Conservation (phyloP, 2,113 vertebrate species). For the Alethe diademata region DNA sequence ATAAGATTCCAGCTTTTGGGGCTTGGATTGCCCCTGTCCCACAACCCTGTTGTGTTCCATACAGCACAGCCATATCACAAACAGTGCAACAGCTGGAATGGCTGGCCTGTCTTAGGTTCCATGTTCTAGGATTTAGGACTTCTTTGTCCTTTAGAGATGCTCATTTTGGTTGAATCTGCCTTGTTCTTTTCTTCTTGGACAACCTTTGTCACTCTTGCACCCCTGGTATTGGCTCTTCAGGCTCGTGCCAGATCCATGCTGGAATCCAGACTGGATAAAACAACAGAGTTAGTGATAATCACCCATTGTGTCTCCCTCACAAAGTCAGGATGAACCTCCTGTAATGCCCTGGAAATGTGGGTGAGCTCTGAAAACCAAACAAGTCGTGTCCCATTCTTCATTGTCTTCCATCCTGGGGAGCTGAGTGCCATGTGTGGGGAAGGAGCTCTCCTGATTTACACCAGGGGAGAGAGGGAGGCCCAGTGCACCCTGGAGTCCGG, state of each 20-base stretch:
- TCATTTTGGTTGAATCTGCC: neutral
- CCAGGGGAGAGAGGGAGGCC: neutral
- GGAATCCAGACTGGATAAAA: neutral
- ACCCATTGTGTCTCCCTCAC: slow-evolving; percentile 13
- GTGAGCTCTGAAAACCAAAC: neutral
- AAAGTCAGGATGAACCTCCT: neutral
- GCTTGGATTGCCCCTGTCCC: neutral
- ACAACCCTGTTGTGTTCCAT: accelerated
- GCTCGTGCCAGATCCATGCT: neutral
- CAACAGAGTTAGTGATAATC: neutral
- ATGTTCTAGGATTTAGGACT: accelerated
- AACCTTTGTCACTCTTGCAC: neutral
- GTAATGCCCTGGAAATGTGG: neutral
- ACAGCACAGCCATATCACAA: neutral
- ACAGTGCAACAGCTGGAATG: accelerated
- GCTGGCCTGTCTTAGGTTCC: accelerated
- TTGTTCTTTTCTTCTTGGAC: neutral
- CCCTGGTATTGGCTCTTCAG: neutral
- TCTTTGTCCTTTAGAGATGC: neutral
- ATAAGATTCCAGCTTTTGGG: neutral
- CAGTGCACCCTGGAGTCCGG: neutral
- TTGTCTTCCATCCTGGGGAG: neutral
- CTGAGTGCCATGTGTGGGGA: neutral
- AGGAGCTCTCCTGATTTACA: neutral
- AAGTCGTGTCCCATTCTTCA: neutral